Percentiles rank a stretch among this genome's conserved stretches.
Conservation (phyloP, 1,140 invertebrate genomes). For the Leptoteleia sp. region DNA sequence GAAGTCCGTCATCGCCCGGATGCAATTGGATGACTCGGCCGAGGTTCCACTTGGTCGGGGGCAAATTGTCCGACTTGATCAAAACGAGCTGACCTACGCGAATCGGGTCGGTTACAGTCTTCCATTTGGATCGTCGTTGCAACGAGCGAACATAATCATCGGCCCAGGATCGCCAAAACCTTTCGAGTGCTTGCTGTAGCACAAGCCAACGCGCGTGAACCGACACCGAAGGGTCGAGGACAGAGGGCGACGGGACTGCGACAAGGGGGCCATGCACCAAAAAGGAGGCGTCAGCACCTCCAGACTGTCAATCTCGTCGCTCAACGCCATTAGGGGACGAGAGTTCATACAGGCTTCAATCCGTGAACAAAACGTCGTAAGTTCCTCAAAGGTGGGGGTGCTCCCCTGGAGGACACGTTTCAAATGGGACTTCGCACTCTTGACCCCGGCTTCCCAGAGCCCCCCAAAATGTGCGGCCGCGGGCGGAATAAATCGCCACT, state of each 20-base stretch:
- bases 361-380: too few species aligned
- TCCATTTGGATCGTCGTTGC: constrained; percentile 2
- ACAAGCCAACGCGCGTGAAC: neutral
- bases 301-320: neutral
- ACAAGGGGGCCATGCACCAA: neutral
- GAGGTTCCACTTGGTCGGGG: constrained; percentile 5
- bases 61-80: neutral
- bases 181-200: neutral
- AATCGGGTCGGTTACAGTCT: neutral
- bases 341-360: too few species aligned
- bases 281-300: neutral
- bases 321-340: neutral
- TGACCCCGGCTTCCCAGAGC: constrained; percentile 6
- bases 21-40: neutral
- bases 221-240: neutral
- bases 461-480: too few species aligned
- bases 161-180: neutral
- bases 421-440: neutral
- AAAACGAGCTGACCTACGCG: constrained; percentile 6
- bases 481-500: too few species aligned
- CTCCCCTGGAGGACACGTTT: neutral
- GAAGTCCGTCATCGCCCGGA: neutral
- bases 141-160: neutral
- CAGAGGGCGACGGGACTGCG: constrained; percentile 24
- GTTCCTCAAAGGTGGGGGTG: neutral